Conservation (phyloP, 2,797 vertebrate genomes). For the Capromys pilorides region DNA sequence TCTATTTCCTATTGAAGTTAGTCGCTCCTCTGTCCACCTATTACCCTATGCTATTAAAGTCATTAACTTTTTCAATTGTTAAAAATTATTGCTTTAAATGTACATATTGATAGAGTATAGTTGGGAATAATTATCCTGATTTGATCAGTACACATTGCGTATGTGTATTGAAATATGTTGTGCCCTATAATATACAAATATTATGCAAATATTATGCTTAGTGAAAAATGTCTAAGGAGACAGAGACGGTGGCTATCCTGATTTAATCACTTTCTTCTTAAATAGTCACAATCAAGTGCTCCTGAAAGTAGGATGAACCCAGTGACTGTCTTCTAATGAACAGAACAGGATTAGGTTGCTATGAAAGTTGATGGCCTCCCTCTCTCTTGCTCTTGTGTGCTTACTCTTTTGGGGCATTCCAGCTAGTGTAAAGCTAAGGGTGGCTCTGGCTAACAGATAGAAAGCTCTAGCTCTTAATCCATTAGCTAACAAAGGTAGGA, state of each 20-base stretch:
- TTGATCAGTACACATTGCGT: background rate
- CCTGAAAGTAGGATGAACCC: no score
- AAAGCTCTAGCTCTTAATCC: background rate
- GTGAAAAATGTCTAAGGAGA: background rate
- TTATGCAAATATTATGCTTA: background rate
- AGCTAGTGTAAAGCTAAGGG: fast-evolving
- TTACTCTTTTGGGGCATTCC: background rate
- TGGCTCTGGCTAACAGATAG: background rate
- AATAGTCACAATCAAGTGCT: background rate
- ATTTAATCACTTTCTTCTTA: background rate
- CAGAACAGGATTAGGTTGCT: background rate
- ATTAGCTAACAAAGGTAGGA: background rate
- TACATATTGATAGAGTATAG: background rate
- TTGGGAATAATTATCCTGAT: background rate
- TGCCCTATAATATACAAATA: background rate
- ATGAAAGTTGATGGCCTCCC: background rate
- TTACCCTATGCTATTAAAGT: background rate
- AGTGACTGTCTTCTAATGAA: background rate
- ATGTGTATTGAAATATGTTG: background rate
- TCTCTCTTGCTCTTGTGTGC: background rate
- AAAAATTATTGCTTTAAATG: background rate
- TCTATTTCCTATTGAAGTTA: background rate
- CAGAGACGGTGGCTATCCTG: background rate
- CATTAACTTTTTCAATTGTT: background rate
- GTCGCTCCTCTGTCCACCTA: background rate